Evolutionary conservation across 2,888 invertebrate genomes (phyloP).

Genomic region (Oxytorus armatus): DNA sequence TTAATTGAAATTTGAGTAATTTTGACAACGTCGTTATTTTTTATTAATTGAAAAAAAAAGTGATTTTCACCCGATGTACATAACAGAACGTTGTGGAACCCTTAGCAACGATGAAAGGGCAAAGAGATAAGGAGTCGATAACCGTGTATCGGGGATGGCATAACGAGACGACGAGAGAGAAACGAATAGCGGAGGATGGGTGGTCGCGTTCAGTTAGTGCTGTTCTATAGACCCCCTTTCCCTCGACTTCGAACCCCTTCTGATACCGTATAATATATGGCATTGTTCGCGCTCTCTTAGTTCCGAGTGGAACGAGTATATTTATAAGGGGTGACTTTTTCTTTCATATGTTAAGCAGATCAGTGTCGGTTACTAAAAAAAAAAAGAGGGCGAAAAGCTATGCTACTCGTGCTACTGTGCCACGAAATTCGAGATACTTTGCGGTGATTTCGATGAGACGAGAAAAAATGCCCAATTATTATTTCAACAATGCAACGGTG

Average conservation of each 20-base stretch:
- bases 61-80: not conserved
- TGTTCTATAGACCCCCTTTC: slow-evolving; percentile 68
- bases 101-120: slow-evolving; percentile 25
- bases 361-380: slow-evolving; percentile 75
- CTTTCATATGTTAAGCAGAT: slow-evolving; percentile 83
- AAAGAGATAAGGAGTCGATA: slow-evolving; percentile 59
- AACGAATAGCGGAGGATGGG: no score
- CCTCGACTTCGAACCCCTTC: slow-evolving; percentile 75
- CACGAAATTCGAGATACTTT: slow-evolving; percentile 53
- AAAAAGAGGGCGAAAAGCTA: slow-evolving; percentile 32
- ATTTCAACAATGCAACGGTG: slow-evolving; percentile 6
- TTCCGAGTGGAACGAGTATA: slow-evolving; percentile 79
- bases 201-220: slow-evolving; percentile 66
- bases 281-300: slow-evolving; percentile 82
- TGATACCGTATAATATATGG: slow-evolving; percentile 82
- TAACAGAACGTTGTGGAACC: slow-evolving; percentile 12
- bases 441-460: slow-evolving; percentile 61
- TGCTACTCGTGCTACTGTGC: slow-evolving; percentile 21
- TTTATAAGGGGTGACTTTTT: slow-evolving; percentile 80
- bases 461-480: slow-evolving; percentile 38
- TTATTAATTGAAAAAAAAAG: not conserved
- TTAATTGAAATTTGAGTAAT: no score
- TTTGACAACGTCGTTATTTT: no score
- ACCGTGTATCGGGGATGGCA: slow-evolving; percentile 35
- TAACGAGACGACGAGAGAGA: slow-evolving; percentile 45